Base-by-base conservation (phyloP, 53 echinoderm and acorn worm species). In the Zoroaster sp. region DNA sequence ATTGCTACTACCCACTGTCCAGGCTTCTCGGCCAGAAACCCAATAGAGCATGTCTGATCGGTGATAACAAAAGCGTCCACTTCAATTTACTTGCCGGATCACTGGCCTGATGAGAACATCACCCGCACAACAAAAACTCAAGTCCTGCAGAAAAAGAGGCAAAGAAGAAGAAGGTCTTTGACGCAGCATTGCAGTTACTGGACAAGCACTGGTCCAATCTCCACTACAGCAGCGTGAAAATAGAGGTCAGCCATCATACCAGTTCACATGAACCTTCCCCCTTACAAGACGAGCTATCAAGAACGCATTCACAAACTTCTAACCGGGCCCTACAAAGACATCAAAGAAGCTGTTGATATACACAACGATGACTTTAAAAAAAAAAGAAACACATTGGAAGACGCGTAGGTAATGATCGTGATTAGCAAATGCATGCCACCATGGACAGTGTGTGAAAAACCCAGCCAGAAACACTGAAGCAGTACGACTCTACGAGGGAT, bases 1-100 rank as follows among this genome's bases (percentile, higher is more conserved):
- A n/a, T 83, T 42, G 91, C 89, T 1, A 91, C 94, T 18, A 39
- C 81, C 0, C 43, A 91, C n/a, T 88, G 88, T 52, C 94, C 91
- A 6, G 88, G 94, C 0, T 83, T n/a, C n/a, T n/a, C n/a, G n/a
- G n/a, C n/a, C n/a, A n/a, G n/a, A n/a, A n/a, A n/a, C n/a, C n/a
- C n/a, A n/a, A n/a, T n/a, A n/a, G n/a, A n/a, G n/a, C n/a, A n/a
- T n/a, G 78, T 35, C 18, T 78, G 78, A 53, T 33, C 35, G 8
- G 53, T 78, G 13, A 13, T 78, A 18, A 78, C 54, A 2, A 78
- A 36, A 10, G 78, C 78, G 5, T 17, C 78, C 14, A 36, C 35
- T 4, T 51, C 78, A 3, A 17, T 53, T 11, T 78, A 78, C 14
- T n/a, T 78, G 0, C 37, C 54, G 17, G 78, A 77, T 17, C 47